Percentiles rank a stretch among this genome's conserved stretches.
Conservation (phyloP, 2,888 invertebrate species). For the Barypeithes pellucidus region DNA sequence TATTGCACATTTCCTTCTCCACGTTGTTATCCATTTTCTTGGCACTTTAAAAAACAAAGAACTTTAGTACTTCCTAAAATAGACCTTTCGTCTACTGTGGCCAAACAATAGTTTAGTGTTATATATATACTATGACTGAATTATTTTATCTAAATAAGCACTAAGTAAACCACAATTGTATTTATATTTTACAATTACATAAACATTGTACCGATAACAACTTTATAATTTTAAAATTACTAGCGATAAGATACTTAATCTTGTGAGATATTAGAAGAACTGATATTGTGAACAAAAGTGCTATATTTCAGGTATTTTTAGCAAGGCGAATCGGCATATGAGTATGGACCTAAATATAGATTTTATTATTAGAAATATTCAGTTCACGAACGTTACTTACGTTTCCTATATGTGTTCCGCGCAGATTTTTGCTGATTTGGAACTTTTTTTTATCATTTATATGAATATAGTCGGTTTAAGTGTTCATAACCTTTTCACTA, state of each 20-base stretch:
- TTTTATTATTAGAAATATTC: slow-evolving; percentile 54
- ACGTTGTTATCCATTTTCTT: slow-evolving; percentile 57
- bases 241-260: slow-evolving; percentile 26
- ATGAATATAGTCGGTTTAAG: neutral
- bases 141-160: neutral
- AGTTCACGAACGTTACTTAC: slow-evolving; percentile 38
- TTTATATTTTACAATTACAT: neutral
- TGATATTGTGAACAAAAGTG: slow-evolving; percentile 50
- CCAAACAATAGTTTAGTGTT: slow-evolving; percentile 1
- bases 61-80: slow-evolving; percentile 12
- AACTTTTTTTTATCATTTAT: neutral
- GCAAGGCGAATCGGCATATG: slow-evolving; percentile 45
- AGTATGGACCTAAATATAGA: slow-evolving; percentile 52
- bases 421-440: neutral
- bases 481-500: too few species aligned
- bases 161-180: neutral
- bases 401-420: slow-evolving; percentile 2
- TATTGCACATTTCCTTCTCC: slow-evolving; percentile 65
- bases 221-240: neutral
- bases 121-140: neutral
- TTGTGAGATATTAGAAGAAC: slow-evolving; percentile 29
- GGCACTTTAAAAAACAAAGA: slow-evolving; percentile 25
- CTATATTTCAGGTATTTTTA: slow-evolving; percentile 54
- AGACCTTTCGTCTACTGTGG: neutral
- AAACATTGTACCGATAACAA: neutral